Evolutionary conservation across 2,113 vertebrate genomes (phyloP).

Genomic region (Merops nubicus): DNA sequence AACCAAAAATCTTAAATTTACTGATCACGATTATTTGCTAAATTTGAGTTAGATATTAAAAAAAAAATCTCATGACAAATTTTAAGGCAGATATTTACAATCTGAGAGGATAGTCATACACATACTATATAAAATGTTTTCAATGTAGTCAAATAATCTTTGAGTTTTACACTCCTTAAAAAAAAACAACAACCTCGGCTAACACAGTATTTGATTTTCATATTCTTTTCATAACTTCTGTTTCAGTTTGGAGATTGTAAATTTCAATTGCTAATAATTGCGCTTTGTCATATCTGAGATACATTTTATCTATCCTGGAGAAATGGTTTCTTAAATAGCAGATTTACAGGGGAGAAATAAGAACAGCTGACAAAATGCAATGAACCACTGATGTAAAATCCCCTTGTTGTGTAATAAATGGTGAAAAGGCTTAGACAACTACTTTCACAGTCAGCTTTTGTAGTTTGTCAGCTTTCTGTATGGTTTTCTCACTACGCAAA

Average conservation of each 20-base stretch:
- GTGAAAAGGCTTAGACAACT: not conserved
- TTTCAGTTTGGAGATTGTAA: not conserved
- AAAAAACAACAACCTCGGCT: not conserved
- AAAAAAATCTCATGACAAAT: not conserved
- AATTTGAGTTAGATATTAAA: not conserved
- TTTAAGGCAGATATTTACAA: not conserved
- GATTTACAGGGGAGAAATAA: not conserved
- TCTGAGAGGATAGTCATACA: not conserved
- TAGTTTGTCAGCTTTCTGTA: not conserved
- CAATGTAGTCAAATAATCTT: not conserved
- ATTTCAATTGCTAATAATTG: not conserved
- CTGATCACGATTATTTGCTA: not conserved
- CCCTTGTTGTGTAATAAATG: not conserved
- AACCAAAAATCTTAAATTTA: not conserved
- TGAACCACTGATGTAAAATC: not conserved
- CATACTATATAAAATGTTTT: not conserved
- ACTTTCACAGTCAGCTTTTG: not conserved
- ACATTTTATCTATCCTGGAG: not conserved
- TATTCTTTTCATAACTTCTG: not conserved
- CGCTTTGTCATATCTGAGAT: not conserved
- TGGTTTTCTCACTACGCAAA: not conserved
- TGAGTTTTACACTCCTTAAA: not conserved
- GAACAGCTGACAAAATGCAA: not conserved
- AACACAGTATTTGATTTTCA: not conserved
- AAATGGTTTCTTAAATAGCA: not conserved